A percentile compares a stretch with the other conserved stretches of the same genome.
These are phyloP conservation scores for Calliscelio sp. DNA, from an alignment of 2,888 invertebrate genomes.

Conservation along the genomic window DNA sequence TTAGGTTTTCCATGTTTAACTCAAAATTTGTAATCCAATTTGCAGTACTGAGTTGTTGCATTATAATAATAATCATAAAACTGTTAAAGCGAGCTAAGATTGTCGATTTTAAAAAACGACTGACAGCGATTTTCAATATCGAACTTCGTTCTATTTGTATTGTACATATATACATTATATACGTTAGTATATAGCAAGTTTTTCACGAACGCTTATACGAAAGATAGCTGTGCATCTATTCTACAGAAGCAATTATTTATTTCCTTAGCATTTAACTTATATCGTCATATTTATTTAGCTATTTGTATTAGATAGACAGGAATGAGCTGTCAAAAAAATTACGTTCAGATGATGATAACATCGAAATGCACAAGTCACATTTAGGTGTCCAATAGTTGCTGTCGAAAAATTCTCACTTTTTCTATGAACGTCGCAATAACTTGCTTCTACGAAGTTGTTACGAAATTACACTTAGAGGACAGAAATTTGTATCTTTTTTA, in stretches of 20 bases:
- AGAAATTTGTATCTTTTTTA: constrained; percentile 60
- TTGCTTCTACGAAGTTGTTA: constrained; percentile 32
- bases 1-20: no score
- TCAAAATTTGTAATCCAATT: no score
- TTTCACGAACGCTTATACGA: constrained; percentile 2
- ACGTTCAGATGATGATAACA: no score
- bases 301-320: no score
- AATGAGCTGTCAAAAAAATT: no score
- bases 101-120: constrained; percentile 15
- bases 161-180: constrained; percentile 21
- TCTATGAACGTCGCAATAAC: constrained; percentile 38
- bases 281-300: not conserved
- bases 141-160: constrained; percentile 24
- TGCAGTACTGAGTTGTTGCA: no score
- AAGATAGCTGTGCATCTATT: not conserved
- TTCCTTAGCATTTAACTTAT: no score
- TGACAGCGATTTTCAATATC: constrained; percentile 12
- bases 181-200: constrained; percentile 1
- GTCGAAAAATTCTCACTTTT: constrained; percentile 35
- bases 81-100: not conserved
- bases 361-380: not conserved
- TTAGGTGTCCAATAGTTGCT: not conserved
- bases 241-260: not conserved
- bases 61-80: not conserved
- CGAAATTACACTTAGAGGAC: constrained; percentile 34